Evolutionary conservation across 2,888 invertebrate species (phyloP).

Genomic region (Opisthograptis luteolata): DNA sequence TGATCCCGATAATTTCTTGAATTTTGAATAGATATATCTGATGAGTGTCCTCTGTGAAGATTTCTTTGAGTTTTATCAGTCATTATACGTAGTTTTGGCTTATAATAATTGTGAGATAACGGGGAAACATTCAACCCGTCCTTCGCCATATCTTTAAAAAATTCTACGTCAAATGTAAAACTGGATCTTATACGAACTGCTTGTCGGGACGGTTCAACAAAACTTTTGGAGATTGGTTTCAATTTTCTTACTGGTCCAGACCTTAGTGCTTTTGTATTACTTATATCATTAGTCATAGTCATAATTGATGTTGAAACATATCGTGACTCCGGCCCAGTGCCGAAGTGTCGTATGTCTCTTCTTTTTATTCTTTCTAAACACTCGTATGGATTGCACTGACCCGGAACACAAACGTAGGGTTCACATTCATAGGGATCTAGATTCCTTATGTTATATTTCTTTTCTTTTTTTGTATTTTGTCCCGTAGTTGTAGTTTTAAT

Average conservation of each 20-base stretch:
- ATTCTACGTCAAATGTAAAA: constrained; percentile 49
- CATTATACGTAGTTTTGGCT: too few relatives aligned
- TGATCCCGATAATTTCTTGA: too few relatives aligned
- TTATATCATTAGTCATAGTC: constrained; percentile 27
- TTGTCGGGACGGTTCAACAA: constrained; percentile 28
- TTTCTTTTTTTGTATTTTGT: constrained; percentile 2
- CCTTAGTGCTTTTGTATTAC: not conserved
- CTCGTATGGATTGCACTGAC: not conserved
- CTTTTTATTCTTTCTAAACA: not conserved
- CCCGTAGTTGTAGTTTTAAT: not conserved
- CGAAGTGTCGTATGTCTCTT: constrained; percentile 3
- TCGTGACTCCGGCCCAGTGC: not conserved
- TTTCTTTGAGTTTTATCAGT: too few relatives aligned
- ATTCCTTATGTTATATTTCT: not conserved
- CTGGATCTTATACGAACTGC: constrained; percentile 44
- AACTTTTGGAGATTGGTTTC: not conserved
- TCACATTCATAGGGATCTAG: constrained; percentile 41
- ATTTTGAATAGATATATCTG: too few relatives aligned
- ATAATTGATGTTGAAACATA: not conserved
- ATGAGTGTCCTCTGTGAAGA: too few relatives aligned
- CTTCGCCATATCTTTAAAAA: constrained; percentile 48
- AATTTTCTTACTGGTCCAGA: not conserved
- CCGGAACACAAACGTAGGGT: constrained; percentile 1
- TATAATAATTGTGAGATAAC: too few relatives aligned
- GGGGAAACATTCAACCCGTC: too few relatives aligned